A percentile compares a stretch with the other conserved stretches of the same genome.
phyloP scores from a whole-genome alignment of 2,888 invertebrate genomes.

The Conomelus anceps region DNA sequence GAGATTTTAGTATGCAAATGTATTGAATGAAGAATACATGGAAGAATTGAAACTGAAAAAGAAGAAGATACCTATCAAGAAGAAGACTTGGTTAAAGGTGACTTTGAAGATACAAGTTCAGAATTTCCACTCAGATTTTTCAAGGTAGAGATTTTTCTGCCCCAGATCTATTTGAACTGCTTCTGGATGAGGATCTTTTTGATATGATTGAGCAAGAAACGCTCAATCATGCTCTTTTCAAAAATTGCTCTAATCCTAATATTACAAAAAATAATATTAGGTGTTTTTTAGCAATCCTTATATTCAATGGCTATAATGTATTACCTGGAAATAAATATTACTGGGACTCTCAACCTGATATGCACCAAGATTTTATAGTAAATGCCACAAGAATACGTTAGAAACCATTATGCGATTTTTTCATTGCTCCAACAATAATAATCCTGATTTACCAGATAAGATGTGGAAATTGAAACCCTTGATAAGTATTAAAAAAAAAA shows the following conservation, averaged over 20 bases:
- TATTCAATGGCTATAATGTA: conserved; percentile 32
- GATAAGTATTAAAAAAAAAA: too few species aligned
- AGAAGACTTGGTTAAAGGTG: neutral
- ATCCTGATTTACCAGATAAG: conserved; percentile 32
- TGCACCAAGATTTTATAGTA: conserved; percentile 27
- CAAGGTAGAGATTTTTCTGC: neutral
- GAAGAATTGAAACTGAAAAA: neutral
- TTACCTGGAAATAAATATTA: conserved; percentile 28
- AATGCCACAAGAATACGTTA: conserved; percentile 33
- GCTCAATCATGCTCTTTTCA: conserved; percentile 29
- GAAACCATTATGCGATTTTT: conserved; percentile 32
- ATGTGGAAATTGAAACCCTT: conserved; percentile 34
- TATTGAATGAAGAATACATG: too few species aligned
- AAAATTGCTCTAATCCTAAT: conserved; percentile 26
- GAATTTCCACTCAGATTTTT: neutral
- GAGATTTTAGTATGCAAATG: too few species aligned
- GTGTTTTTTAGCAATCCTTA: conserved; percentile 25
- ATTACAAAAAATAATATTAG: conserved; percentile 23
- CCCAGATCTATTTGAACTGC: neutral
- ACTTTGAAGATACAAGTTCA: neutral
- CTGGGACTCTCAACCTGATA: conserved; percentile 31
- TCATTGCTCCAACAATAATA: conserved; percentile 34
- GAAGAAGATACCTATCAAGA: neutral
- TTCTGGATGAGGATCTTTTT: conserved; percentile 16
- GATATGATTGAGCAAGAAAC: conserved; percentile 26